Base-by-base conservation (phyloP, 2,113 vertebrate species). In the Sclerurus mexicanus region DNA sequence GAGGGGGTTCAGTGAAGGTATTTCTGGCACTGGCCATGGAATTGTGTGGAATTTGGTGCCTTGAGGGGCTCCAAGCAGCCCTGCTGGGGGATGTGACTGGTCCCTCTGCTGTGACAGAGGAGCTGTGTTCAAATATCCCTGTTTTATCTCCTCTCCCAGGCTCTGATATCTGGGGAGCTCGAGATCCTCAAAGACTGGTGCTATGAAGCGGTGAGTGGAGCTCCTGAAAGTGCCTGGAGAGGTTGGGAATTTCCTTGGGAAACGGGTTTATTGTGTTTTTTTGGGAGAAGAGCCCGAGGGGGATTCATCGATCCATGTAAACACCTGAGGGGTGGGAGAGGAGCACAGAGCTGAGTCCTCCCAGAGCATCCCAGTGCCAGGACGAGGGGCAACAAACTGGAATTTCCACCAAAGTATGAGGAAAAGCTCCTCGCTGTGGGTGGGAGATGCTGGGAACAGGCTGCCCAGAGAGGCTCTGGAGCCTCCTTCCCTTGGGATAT, bases 101-200 rank as follows among this genome's bases (percentile, higher is more conserved):
- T 42, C 40, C 13, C 40, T 42, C 40, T 14, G 15, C 40, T 42
- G 14, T 42, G 40, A 42, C 40, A 42, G 40, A 15, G 40, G 40
- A 42, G 14, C 14, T 42, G 40, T 42, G 40, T 42, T 42, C 2
- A 33, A 59, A 69, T 30, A 53, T 7, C 49, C 6, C 1, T n/a
- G 3, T 68, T 9, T 77, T 35, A 1, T 75, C 79, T 79, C 69
- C 55, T 88, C 37, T 64, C 68, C 78, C 55, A 99, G 99, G 98
- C 99, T 3, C 99, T 99, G 98, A 98, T 99, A 69, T 98, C 97
- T 75, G 99, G 99, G 35, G 99, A 99, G 80, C 98, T 99, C 25
- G 99, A 99, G 35, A 98, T 99, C n/a, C 98, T 99, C 94, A 99
- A 98, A 97, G 99, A 99, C 83, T 99, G 99, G 99, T 99, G 99